Conservation (phyloP, 64 coral and sea anemone genomes). For the Porites australiensis region DNA sequence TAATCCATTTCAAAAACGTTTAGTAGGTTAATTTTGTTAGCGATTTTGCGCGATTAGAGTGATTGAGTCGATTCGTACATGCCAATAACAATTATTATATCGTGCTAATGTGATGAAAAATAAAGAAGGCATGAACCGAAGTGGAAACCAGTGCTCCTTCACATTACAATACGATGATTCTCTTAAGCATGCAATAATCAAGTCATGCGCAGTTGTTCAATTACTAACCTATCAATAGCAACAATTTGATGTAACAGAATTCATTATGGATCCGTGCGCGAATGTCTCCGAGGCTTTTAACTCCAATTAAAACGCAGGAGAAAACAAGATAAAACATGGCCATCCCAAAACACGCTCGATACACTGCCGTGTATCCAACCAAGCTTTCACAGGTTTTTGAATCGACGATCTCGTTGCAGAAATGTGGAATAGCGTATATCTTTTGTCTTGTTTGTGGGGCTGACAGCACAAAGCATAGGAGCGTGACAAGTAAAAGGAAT, state of each 20-base stretch:
- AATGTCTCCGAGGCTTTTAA: conserved; percentile 36
- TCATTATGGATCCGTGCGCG: conserved; percentile 60
- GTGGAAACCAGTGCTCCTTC: too few relatives aligned
- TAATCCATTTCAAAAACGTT: too few relatives aligned
- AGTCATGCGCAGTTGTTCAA: too few relatives aligned
- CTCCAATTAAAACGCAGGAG: conserved; percentile 37
- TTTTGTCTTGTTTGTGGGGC: conserved; percentile 32
- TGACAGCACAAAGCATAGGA: conserved; percentile 53
- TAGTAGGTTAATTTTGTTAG: too few relatives aligned
- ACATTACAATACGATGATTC: too few relatives aligned
- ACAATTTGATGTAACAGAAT: conserved; percentile 56
- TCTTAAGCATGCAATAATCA: too few relatives aligned
- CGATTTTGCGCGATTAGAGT: too few relatives aligned
- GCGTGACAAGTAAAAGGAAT: conserved; percentile 42
- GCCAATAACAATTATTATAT: too few relatives aligned
- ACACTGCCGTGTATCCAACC: conserved; percentile 65
- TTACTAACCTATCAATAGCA: conserved; percentile 63
- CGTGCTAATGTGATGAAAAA: too few relatives aligned
- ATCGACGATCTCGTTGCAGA: conserved; percentile 61
- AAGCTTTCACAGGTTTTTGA: conserved; percentile 67
- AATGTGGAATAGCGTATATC: conserved; percentile 35
- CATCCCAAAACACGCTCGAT: conserved; percentile 63
- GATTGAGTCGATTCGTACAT: too few relatives aligned
- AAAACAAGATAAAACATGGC: conserved; percentile 63
- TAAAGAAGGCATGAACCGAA: too few relatives aligned